phyloP scores from a whole-genome alignment of 1,140 invertebrate species.

The Heliconius eleuchia region DNA sequence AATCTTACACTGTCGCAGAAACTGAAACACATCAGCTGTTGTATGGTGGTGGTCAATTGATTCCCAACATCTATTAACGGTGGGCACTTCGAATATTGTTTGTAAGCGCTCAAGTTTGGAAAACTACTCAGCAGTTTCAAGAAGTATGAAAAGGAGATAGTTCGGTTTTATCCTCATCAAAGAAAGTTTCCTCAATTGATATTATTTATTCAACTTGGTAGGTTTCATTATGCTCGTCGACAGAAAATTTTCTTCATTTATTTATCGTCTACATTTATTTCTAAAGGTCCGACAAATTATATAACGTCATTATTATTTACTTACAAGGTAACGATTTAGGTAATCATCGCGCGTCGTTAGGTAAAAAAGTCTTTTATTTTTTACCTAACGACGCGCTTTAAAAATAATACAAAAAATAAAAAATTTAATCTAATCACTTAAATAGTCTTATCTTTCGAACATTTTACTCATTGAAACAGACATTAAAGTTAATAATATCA shows the following conservation, averaged over 20 bases:
- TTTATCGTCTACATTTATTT: background rate
- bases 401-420: too few species aligned
- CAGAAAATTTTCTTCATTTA: background rate
- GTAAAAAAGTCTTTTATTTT: too few species aligned
- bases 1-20: background rate
- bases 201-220: slow-evolving; percentile 7
- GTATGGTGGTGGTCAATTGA: slow-evolving; percentile 46
- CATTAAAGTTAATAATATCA: background rate
- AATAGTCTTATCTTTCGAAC: too few species aligned
- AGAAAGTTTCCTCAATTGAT: slow-evolving; percentile 1
- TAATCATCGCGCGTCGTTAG: too few species aligned
- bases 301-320: background rate
- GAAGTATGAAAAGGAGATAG: slow-evolving; percentile 16
- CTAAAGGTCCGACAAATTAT: background rate
- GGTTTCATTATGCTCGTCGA: background rate
- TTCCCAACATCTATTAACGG: slow-evolving; percentile 62
- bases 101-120: slow-evolving; percentile 32
- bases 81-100: slow-evolving; percentile 54
- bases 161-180: slow-evolving; percentile 26
- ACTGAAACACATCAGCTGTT: slow-evolving; percentile 41
- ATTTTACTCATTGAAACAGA: background rate
- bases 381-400: too few species aligned
- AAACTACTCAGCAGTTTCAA: slow-evolving; percentile 19
- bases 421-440: too few species aligned
- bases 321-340: background rate